These are phyloP conservation scores for Manis javanica DNA, from an alignment of 2,797 vertebrate species.

Conservation along the genomic window DNA sequence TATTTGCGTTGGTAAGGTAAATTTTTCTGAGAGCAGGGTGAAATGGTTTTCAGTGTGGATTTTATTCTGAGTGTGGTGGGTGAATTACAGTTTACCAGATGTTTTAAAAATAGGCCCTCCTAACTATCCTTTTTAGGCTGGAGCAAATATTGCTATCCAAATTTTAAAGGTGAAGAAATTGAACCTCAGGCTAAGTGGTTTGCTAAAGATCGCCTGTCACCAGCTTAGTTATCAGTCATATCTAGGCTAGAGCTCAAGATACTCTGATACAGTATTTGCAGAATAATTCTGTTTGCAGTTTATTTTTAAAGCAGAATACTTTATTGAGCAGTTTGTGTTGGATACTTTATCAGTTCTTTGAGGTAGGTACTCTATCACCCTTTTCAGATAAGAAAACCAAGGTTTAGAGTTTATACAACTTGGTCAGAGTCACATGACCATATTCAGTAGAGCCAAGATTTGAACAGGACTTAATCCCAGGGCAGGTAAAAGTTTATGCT, in stretches of 20 bases:
- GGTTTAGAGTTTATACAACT: neutral
- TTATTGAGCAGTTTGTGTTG: neutral
- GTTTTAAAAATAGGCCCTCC: neutral
- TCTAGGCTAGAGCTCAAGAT: neutral
- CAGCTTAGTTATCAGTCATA: neutral
- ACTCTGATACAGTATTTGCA: constrained; percentile 20
- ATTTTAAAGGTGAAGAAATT: constrained; percentile 43
- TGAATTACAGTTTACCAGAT: neutral
- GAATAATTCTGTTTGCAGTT: constrained; percentile 25
- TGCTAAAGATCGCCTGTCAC: neutral
- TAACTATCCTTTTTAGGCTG: neutral
- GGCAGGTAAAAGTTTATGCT: neutral
- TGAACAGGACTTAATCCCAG: neutral
- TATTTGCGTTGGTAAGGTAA: neutral
- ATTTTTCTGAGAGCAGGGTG: constrained; percentile 5
- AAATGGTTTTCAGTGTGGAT: constrained; percentile 20
- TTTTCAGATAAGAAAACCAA: constrained; percentile 10
- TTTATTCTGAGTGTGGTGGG: neutral
- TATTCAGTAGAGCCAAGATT: constrained; percentile 9
- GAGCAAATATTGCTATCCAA: neutral
- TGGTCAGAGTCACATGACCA: neutral
- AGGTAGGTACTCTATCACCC: neutral
- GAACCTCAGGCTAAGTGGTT: neutral
- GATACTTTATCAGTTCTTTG: constrained; percentile 16
- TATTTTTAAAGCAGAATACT: constrained; percentile 34